Percentiles rank a stretch among this genome's conserved stretches.
Evolutionary conservation across 2,797 vertebrate genomes (phyloP).

Genomic region (Phaenicophaeus curvirostris): DNA sequence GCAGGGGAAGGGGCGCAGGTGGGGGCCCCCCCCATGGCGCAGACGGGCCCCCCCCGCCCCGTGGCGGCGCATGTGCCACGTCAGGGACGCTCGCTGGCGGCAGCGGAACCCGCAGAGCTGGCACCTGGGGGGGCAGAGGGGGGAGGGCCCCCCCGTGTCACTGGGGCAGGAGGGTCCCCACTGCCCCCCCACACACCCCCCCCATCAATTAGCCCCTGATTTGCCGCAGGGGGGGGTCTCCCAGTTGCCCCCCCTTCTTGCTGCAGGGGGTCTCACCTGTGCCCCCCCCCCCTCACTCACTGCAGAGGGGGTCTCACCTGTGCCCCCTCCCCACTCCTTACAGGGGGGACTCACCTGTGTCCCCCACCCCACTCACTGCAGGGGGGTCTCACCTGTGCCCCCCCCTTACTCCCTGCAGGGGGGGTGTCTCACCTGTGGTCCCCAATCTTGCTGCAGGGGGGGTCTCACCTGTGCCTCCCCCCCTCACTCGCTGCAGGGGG

Average conservation of each 20-base stretch:
- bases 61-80: conserved; percentile 97
- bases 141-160: too few species aligned
- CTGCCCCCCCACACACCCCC: too few species aligned
- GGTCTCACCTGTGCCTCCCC: neutral
- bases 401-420: neutral
- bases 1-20: conserved; percentile 91
- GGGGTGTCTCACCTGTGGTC: neutral
- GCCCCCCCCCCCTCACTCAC: neutral
- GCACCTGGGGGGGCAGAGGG: conserved; percentile 81
- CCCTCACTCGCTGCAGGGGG: too few species aligned
- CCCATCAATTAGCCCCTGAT: too few species aligned
- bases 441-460: too few species aligned
- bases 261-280: neutral
- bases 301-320: too few species aligned
- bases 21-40: conserved; percentile 86
- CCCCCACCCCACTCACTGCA: too few species aligned
- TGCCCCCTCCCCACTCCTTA: too few species aligned
- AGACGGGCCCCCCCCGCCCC: conserved; percentile 58
- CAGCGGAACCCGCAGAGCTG: conserved; percentile 96
- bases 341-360: too few species aligned
- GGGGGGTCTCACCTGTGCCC: neutral
- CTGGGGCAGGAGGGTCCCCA: too few species aligned
- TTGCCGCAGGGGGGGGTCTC: too few species aligned
- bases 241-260: too few species aligned
- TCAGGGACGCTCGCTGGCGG: conserved; percentile 91